phyloP scores from a whole-genome alignment of 1,140 invertebrate genomes.

The Carposina sasakii region DNA sequence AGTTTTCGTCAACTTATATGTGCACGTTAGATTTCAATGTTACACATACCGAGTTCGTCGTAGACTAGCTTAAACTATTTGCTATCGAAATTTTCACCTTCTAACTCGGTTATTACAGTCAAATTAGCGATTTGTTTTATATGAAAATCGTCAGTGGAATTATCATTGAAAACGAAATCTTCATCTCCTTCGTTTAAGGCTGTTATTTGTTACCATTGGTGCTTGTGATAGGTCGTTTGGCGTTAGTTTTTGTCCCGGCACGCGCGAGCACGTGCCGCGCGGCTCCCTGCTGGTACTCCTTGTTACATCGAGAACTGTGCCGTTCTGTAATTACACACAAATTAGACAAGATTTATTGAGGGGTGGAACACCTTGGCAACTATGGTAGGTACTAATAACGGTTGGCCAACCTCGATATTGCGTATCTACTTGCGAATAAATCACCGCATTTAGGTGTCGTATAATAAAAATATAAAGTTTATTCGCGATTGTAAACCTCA shows the following conservation, averaged over 20 bases:
- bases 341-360: conserved; percentile 72
- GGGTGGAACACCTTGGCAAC: conserved; percentile 71
- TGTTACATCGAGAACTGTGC: conserved; percentile 64
- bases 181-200: conserved; percentile 9
- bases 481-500: no score
- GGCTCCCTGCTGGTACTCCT: conserved; percentile 58
- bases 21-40: conserved; percentile 47
- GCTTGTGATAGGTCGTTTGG: neutral
- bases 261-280: conserved; percentile 63
- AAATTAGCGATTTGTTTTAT: conserved; percentile 39
- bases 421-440: no score
- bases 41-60: no score
- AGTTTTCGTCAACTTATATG: conserved; percentile 54
- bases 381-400: conserved; percentile 69
- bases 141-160: conserved; percentile 1
- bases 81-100: conserved; percentile 37
- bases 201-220: conserved; percentile 14
- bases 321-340: conserved; percentile 71
- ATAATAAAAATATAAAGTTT: no score
- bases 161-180: conserved; percentile 20
- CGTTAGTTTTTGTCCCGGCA: conserved; percentile 21
- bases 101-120: conserved; percentile 31
- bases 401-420: conserved; percentile 64
- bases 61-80: conserved; percentile 28
- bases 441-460: no score